Base-by-base conservation (phyloP, 2,797 vertebrate species). In the Rallus crepitans region DNA sequence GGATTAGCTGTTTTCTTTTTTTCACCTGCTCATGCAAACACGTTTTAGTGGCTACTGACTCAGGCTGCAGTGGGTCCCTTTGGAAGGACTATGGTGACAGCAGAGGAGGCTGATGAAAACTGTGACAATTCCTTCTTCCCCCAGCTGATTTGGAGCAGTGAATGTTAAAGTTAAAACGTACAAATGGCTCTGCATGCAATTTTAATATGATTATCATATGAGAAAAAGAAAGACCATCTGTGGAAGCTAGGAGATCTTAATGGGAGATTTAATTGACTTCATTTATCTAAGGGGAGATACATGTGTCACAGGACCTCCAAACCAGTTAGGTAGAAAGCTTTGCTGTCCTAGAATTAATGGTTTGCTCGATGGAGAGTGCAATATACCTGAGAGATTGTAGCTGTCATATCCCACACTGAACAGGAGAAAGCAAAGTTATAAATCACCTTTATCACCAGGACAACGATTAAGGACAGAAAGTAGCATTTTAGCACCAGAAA, bases 191-290 rank as follows among this genome's bases (percentile, higher is more conserved):
- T 40, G 60, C 93, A 96, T 96, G 93, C 85, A 97, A 92, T 95
- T 97, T 97, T 96, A 97, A 97, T 94, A 94, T 55, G 87, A 93
- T 97, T 96, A 96, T 95, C 86, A 45, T 89, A 95, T 18, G 76
- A 94, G 87, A 92, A 89, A 93, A 95, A 87, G 90, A 75, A 94
- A 95, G 90, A 82, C 90, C 94, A 96, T 94, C 96, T 96, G 96
- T 94, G 92, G 91, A 94, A 95, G 84, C 9, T 82, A 39, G 73
- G 57, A 89, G 70, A 84, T 61, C 83, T 96, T 97, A 96, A 97
- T 91, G 92, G 87, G 94, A 94, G 83, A 84, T 93, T 94, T 97
- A 97, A 97, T 97, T 93, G 88, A 57, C 89, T 96, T 92, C 96
- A 97, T 97, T 96, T 94, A 89, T 97, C 96, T 96, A 69, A 96